Percentiles rank a stretch among this genome's conserved stretches.
Evolutionary conservation across 2,797 vertebrate species (phyloP).

Genomic region (Hypotaenidia philippensis): DNA sequence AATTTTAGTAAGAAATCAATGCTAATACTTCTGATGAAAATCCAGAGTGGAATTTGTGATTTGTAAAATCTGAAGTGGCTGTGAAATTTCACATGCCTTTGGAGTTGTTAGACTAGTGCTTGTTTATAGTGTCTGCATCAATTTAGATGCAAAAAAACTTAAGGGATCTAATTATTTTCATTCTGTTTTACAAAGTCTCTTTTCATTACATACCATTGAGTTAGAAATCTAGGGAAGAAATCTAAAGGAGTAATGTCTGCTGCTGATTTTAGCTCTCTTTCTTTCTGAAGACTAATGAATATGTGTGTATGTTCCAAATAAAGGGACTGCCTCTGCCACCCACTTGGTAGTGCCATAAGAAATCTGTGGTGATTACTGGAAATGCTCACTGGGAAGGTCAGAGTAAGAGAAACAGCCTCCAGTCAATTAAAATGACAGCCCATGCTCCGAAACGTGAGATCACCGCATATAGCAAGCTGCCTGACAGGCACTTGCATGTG

Average conservation of each 20-base stretch:
- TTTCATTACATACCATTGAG: not conserved
- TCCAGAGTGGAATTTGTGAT: constrained; percentile 1
- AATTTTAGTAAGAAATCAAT: not conserved
- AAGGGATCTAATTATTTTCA: constrained; percentile 16
- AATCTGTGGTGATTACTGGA: not conserved
- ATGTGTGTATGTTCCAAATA: not conserved
- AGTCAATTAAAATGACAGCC: not conserved
- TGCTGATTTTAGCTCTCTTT: not conserved
- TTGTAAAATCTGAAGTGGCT: constrained; percentile 1
- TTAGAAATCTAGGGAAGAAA: not conserved
- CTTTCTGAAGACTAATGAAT: not conserved
- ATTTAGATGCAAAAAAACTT: constrained; percentile 32
- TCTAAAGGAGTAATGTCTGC: not conserved
- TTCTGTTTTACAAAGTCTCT: not conserved
- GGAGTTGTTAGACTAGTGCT: not conserved
- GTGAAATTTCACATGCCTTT: constrained; percentile 15
- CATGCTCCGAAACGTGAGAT: not conserved
- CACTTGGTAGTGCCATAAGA: not conserved
- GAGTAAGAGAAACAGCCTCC: not conserved
- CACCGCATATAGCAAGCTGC: not conserved
- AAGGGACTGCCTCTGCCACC: not conserved
- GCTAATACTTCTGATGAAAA: constrained; percentile 16
- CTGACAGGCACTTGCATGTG: not conserved
- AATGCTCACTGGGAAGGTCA: not conserved
- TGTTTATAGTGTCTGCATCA: not conserved